Conservation (phyloP, 2,113 vertebrate genomes). For the Nestor notabilis region DNA sequence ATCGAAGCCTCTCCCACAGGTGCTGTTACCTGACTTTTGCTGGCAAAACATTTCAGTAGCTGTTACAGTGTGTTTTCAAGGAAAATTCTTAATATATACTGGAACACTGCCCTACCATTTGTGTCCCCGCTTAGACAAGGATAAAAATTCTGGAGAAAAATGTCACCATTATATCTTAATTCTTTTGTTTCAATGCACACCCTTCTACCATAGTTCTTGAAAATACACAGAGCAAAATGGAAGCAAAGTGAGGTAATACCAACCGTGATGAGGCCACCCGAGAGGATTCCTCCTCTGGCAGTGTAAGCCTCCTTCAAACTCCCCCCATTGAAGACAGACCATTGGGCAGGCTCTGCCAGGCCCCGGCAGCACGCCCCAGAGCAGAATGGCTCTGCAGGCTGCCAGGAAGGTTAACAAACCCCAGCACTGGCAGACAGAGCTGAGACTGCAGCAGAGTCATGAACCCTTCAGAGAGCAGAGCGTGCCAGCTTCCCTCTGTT, state of each 20-base stretch:
- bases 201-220: not conserved
- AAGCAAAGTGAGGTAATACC: not conserved
- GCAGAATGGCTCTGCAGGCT: not conserved
- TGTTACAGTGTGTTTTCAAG: not conserved
- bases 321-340: accelerated
- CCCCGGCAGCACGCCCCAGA: accelerated
- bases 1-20: not conserved
- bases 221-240: not conserved
- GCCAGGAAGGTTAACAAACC: not conserved
- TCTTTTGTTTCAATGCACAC: not conserved
- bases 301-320: not conserved
- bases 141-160: not conserved
- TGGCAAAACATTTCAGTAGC: not conserved
- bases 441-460: not conserved
- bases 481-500: not conserved
- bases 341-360: not conserved
- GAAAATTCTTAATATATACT: not conserved
- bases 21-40: not conserved
- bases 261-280: not conserved
- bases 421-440: not conserved
- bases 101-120: not conserved
- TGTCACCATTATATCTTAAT: not conserved
- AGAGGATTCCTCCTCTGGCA: not conserved
- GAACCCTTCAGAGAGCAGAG: not conserved
- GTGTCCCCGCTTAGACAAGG: not conserved